A percentile compares a stretch with the other conserved stretches of the same genome.
These are phyloP conservation scores for Julus scandinavius DNA, from an alignment of 2,888 invertebrate species.

Conservation along the genomic window DNA sequence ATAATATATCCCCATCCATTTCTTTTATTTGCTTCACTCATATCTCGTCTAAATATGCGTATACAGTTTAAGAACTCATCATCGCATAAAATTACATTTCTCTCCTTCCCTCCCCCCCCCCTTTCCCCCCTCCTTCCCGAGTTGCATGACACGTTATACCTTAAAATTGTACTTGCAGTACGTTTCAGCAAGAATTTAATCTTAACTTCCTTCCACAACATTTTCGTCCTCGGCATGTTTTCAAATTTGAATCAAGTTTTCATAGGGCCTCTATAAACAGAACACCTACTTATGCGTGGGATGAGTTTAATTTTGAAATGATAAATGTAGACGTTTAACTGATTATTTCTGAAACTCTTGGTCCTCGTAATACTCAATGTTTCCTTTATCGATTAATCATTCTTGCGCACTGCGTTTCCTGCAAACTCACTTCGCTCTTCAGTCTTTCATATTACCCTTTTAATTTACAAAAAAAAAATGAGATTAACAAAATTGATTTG, in stretches of 20 bases:
- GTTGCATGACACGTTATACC: not conserved
- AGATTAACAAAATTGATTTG: not conserved
- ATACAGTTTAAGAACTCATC: not conserved
- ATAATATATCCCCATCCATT: constrained; percentile 39
- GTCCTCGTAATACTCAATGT: not conserved
- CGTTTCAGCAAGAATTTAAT: not conserved
- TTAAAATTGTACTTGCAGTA: not conserved
- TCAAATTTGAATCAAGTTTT: not conserved
- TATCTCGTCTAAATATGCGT: constrained; percentile 42
- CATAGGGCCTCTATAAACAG: not conserved
- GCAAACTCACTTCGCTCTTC: not conserved
- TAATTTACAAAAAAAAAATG: not conserved
- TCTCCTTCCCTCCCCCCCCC: no score
- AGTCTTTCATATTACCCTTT: not conserved
- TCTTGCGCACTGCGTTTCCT: not conserved
- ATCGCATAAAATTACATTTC: constrained; percentile 28
- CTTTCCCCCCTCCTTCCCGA: no score
- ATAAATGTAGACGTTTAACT: no score
- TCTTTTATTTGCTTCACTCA: constrained; percentile 20
- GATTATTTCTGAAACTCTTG: no score
- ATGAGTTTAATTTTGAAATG: no score
- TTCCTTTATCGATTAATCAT: not conserved
- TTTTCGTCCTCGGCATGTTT: not conserved
- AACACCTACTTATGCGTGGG: no score
- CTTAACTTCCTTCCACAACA: not conserved